Evolutionary conservation across 2,113 vertebrate species (phyloP), one percentile per base, ranked within the genome.

Genomic region (Pipra filicauda): DNA sequence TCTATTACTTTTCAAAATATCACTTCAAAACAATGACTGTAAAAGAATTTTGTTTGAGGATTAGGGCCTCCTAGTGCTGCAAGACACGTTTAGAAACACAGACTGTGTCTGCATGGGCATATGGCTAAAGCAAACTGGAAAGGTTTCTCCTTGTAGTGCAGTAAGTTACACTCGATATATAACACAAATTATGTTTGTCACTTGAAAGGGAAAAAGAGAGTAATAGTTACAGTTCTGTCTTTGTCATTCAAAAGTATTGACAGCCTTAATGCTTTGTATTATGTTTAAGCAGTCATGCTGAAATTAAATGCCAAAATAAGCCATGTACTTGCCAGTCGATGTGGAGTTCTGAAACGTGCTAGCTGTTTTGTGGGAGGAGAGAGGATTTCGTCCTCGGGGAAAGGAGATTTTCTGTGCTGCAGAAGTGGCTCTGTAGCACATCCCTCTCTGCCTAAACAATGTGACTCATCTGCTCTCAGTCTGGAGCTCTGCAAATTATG

Each of bases 391-490:
- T 97, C 93, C 92, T 91, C 66, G 35, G 86, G 92, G 92, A 91
- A 71, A 69, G 83, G 86, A 96, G 92, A 95, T 94, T 92, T 96
- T 95, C 88, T 61, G 58, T 69, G 73, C 83, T 92, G 49, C 73
- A 96, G 92, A 93, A 95, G 88, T 86, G 83, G 76, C 86, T 95
- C 71, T 94, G 83, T 91, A 94, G 73, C 92, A 93, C 91, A 95
- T 89, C 89, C 76, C 94, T 95, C 61, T 75, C 83, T 96, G 91
- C 85, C 73, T 95, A 97, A 97, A 94, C 77, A 89, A 96, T 75
- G 70, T 96, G 96, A 96, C 73, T 97, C 95, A 97, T 97, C 83
- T 97, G 83, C 88, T 93, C 96, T 94, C 92, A 96, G 96, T 95
- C 95, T 97, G 95, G 86, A 94, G 66, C 80, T 83, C 92, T 79